Percentiles rank a stretch among this genome's conserved stretches.
Evolutionary conservation across 2,113 vertebrate genomes (phyloP).

Genomic region (Aspiorhynchus laticeps): DNA sequence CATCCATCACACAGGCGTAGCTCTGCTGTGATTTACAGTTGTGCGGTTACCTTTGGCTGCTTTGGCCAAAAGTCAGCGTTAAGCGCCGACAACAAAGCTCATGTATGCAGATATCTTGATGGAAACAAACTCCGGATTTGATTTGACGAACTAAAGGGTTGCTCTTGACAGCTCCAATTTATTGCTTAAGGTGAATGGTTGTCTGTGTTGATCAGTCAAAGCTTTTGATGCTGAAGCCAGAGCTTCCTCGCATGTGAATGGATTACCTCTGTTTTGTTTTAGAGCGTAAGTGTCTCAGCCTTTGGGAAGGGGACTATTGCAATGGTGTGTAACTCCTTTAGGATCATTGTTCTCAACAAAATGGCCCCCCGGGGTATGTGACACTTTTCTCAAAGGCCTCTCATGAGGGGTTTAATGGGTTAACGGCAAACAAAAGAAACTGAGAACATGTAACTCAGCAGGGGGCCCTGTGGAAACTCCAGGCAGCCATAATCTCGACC

Average conservation of each 20-base stretch:
- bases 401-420: conserved; percentile 65
- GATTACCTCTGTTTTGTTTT: conserved; percentile 32
- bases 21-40: background rate
- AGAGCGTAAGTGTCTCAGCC: conserved; percentile 6
- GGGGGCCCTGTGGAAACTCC: conserved; percentile 51
- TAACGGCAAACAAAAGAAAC: conserved; percentile 61
- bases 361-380: conserved; percentile 60
- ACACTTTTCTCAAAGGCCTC: conserved; percentile 59
- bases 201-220: conserved; percentile 20
- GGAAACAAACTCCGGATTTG: background rate
- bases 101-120: background rate
- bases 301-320: conserved; percentile 50
- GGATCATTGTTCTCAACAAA: conserved; percentile 62
- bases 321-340: conserved; percentile 63
- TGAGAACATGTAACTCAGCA: conserved; percentile 55
- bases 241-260: background rate
- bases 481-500: conserved; percentile 52
- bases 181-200: background rate
- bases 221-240: conserved; percentile 12
- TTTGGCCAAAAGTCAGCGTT: no score
- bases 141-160: background rate
- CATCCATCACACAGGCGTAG: background rate
- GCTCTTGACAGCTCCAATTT: background rate
- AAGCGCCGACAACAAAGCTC: background rate
- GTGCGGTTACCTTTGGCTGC: background rate